phyloP scores from a whole-genome alignment of 1,140 invertebrate genomes.

The Charaxes varanes region DNA sequence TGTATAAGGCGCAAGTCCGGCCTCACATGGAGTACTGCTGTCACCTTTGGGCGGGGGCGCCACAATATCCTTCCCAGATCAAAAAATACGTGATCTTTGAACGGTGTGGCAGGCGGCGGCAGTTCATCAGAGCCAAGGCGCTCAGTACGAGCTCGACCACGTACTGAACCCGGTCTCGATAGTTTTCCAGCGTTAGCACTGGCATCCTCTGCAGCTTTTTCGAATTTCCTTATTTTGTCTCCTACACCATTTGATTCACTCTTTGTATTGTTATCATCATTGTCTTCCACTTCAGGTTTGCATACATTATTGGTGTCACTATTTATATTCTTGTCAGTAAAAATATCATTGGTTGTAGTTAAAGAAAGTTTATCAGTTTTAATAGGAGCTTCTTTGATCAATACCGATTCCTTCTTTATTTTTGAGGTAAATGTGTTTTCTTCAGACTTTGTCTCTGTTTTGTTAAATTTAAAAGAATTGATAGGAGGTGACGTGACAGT shows the following conservation, averaged over 20 bases:
- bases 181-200: constrained; percentile 35
- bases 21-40: too few species aligned
- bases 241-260: constrained; percentile 59
- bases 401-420: constrained; percentile 32
- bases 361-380: constrained; percentile 45
- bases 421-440: constrained; percentile 25
- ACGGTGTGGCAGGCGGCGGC: constrained; percentile 51
- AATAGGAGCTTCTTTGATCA: constrained; percentile 32
- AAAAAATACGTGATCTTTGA: constrained; percentile 49
- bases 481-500: constrained; percentile 17
- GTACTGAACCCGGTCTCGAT: constrained; percentile 52
- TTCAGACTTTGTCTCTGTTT: constrained; percentile 31
- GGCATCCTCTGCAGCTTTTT: constrained; percentile 59
- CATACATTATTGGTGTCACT: constrained; percentile 19
- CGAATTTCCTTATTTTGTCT: constrained; percentile 65
- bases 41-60: too few species aligned
- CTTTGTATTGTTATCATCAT: constrained; percentile 22
- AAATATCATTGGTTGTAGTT: constrained; percentile 20
- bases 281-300: constrained; percentile 16
- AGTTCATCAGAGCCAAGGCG: constrained; percentile 48
- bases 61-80: too few species aligned
- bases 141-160: constrained; percentile 37
- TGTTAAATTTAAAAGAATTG: constrained; percentile 30
- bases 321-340: constrained; percentile 17
- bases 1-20: too few species aligned